phyloP scores from a whole-genome alignment of 2,113 vertebrate species.

The Thamnaconus septentrionalis region DNA sequence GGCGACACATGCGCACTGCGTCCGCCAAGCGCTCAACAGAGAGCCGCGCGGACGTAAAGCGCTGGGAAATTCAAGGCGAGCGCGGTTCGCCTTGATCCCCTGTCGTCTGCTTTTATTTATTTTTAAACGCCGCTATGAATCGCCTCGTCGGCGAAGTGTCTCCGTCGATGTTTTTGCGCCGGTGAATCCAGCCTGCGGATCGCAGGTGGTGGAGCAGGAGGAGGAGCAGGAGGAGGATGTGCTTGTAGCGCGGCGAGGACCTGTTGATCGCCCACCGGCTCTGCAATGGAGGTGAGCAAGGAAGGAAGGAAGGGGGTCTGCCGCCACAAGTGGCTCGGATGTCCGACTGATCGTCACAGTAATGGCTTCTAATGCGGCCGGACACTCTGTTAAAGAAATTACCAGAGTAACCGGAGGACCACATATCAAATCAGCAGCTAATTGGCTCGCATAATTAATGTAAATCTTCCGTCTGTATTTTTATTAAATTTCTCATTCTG shows the following conservation, averaged over 20 bases:
- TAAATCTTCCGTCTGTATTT: slow-evolving; percentile 28
- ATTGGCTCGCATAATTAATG: slow-evolving; percentile 21
- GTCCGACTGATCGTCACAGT: slow-evolving; percentile 48
- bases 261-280: slow-evolving; percentile 65
- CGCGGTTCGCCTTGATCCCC: slow-evolving; percentile 17
- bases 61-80: slow-evolving; percentile 18
- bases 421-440: slow-evolving; percentile 30
- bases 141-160: slow-evolving; percentile 12
- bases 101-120: not conserved
- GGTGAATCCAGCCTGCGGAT: slow-evolving; percentile 1
- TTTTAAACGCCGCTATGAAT: slow-evolving; percentile 18
- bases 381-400: slow-evolving; percentile 6
- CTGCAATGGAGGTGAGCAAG: slow-evolving; percentile 62
- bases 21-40: no score
- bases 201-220: slow-evolving; percentile 11
- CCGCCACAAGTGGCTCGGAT: slow-evolving; percentile 9
- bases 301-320: no score
- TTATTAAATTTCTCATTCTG: slow-evolving; percentile 8
- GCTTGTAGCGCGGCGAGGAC: slow-evolving; percentile 37
- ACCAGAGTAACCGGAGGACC: slow-evolving; percentile 18
- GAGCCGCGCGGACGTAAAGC: no score
- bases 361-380: slow-evolving; percentile 1
- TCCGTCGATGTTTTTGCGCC: not conserved
- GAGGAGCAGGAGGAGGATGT: not conserved
- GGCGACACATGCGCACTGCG: slow-evolving; percentile 71